phyloP scores from a whole-genome alignment of 2,888 invertebrate species.

The Dysmachus trigonus region DNA sequence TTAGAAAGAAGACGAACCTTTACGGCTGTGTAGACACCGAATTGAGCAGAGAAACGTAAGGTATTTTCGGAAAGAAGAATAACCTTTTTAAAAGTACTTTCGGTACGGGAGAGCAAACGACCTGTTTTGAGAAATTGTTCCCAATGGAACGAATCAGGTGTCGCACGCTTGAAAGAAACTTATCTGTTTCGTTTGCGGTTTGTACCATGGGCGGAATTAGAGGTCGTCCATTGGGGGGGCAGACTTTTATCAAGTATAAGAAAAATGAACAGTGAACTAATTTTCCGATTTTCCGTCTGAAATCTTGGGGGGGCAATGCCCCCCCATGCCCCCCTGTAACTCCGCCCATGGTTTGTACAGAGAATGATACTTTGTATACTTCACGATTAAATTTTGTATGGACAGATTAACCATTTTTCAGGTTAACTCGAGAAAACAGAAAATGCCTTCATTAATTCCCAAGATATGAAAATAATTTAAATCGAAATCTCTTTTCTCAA shows the following conservation, averaged over 20 bases:
- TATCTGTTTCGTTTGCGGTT: not conserved
- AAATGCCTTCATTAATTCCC: not conserved
- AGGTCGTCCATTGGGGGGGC: too few relatives aligned
- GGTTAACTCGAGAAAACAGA: not conserved
- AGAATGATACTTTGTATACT: not conserved
- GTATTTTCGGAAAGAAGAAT: not conserved
- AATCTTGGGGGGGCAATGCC: too few relatives aligned
- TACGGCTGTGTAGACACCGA: not conserved
- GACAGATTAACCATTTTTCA: not conserved
- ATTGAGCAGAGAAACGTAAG: not conserved
- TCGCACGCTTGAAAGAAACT: not conserved
- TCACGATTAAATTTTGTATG: not conserved
- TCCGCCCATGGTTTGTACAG: too few relatives aligned
- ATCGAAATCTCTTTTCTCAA: not conserved
- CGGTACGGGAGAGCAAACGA: not conserved
- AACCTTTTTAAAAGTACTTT: not conserved
- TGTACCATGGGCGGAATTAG: too few relatives aligned
- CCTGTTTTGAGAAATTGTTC: not conserved
- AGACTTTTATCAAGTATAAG: too few relatives aligned
- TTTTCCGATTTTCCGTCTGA: too few relatives aligned
- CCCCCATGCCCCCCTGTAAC: too few relatives aligned
- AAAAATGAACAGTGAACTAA: too few relatives aligned
- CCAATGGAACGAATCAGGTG: not conserved
- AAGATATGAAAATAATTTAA: not conserved
- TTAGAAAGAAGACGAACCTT: not conserved